These are phyloP conservation scores for Folsomia candida DNA, from an alignment of 2,888 invertebrate species.

Conservation along the genomic window DNA sequence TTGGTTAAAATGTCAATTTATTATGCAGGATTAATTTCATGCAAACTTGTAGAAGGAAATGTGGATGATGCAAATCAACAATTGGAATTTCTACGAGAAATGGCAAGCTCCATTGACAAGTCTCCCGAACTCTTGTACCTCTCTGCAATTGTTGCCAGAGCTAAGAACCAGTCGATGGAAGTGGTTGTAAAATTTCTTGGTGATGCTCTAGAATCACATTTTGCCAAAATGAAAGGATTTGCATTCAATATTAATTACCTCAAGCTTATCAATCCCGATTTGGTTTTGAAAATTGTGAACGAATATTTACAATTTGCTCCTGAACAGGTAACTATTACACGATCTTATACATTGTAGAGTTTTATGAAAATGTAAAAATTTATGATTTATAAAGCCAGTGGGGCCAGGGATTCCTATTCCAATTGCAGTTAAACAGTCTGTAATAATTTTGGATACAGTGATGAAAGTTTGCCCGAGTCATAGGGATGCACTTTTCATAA, in stretches of 20 bases:
- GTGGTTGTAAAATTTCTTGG: constrained; percentile 53
- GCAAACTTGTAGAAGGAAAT: constrained; percentile 72
- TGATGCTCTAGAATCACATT: constrained; percentile 63
- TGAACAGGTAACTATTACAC: constrained; percentile 33
- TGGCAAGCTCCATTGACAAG: constrained; percentile 66
- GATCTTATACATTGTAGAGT: too few relatives aligned
- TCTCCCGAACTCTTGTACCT: constrained; percentile 69
- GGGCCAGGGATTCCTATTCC: constrained; percentile 59
- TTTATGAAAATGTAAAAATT: too few relatives aligned
- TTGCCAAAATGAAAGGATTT: constrained; percentile 58
- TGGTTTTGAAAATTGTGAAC: constrained; percentile 73
- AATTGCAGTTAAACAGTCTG: constrained; percentile 60
- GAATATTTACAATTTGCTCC: constrained; percentile 70
- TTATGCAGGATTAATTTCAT: constrained; percentile 68
- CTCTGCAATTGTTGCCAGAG: constrained; percentile 63
- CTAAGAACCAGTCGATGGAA: constrained; percentile 37
- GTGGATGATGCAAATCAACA: constrained; percentile 77
- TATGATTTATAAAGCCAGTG: too few relatives aligned
- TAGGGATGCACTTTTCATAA: constrained; percentile 55
- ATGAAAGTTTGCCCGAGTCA: constrained; percentile 80
- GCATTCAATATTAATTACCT: constrained; percentile 75
- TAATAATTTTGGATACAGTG: constrained; percentile 69
- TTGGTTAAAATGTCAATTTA: too few relatives aligned
- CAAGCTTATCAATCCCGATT: constrained; percentile 76
- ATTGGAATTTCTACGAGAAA: constrained; percentile 78